Evolutionary conservation across 1,140 invertebrate genomes (phyloP).

Genomic region (Trichonephila clavipes): DNA sequence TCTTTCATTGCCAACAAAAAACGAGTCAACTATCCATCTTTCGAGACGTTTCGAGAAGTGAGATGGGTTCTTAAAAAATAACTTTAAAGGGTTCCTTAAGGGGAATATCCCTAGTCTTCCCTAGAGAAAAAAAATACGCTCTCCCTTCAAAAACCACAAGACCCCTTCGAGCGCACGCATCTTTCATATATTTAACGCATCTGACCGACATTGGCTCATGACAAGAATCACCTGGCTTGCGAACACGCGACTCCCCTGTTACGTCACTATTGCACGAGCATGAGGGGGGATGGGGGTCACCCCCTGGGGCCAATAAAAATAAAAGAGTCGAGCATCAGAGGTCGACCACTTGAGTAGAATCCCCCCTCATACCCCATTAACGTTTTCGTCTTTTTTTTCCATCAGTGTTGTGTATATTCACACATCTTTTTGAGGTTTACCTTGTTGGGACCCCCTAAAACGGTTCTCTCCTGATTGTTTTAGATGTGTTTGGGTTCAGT

Average conservation of each 20-base stretch:
- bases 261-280: constrained; percentile 48
- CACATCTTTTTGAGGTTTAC: neutral
- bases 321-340: neutral
- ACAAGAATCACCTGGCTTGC: constrained; percentile 56
- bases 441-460: neutral
- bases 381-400: too few species aligned
- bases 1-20: constrained; percentile 27
- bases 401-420: neutral
- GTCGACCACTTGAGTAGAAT: neutral
- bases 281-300: neutral
- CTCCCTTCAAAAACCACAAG: neutral
- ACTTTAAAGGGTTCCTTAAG: neutral
- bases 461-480: constrained; percentile 27
- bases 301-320: constrained; percentile 44
- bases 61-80: neutral
- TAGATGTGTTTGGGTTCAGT: constrained; percentile 35
- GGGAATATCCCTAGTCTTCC: neutral
- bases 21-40: neutral
- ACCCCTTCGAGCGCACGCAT: neutral
- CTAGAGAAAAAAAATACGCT: neutral
- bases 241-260: constrained; percentile 41
- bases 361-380: neutral
- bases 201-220: constrained; percentile 27
- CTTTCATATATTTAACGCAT: constrained; percentile 8
- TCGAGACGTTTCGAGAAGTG: neutral